Evolutionary conservation across 2,113 vertebrate genomes (phyloP).

Genomic region (Aptenodytes forsteri): DNA sequence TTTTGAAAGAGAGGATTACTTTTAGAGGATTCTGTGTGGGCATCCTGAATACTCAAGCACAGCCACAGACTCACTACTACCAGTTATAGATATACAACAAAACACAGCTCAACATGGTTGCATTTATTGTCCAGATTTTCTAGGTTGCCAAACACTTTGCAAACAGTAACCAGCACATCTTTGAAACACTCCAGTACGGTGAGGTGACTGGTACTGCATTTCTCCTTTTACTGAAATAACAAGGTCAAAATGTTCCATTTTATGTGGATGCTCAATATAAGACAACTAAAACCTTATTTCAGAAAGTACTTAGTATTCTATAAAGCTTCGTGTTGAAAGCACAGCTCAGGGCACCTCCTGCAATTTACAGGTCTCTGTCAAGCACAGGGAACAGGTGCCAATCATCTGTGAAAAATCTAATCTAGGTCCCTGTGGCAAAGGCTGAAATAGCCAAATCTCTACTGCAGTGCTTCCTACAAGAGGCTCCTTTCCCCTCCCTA

Average conservation of each 20-base stretch:
- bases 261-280: neutral
- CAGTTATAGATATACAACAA: neutral
- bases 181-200: neutral
- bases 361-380: slow-evolving; percentile 30
- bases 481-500: neutral
- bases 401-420: slow-evolving; percentile 11
- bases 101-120: neutral
- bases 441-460: neutral
- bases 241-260: slow-evolving; percentile 29
- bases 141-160: neutral
- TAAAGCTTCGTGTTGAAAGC: neutral
- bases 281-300: slow-evolving; percentile 14
- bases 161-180: neutral
- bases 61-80: neutral
- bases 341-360: neutral
- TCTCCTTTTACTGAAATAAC: neutral
- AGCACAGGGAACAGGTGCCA: neutral
- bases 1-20: neutral
- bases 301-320: neutral
- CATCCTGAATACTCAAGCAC: neutral
- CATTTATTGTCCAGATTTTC: neutral
- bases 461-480: neutral
- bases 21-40: neutral
- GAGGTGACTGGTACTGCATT: neutral
- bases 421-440: neutral